Evolutionary conservation across 1,140 invertebrate species (phyloP).

Genomic region (Callitettix versicolor): DNA sequence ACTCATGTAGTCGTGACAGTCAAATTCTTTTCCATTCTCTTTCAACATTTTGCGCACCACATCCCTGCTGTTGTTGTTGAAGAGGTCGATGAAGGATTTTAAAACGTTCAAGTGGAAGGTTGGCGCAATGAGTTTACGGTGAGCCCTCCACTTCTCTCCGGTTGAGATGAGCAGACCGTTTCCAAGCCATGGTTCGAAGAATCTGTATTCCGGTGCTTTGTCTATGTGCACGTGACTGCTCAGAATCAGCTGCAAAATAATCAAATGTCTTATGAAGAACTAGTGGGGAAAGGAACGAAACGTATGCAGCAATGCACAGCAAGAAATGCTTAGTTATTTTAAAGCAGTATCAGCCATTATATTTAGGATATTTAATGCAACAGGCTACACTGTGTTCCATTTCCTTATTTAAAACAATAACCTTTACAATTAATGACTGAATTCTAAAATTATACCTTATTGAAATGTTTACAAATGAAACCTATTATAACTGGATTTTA

Average conservation of each 20-base stretch:
- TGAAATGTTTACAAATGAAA: too few species aligned
- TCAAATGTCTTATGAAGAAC: neutral
- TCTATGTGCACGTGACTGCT: constrained; percentile 65
- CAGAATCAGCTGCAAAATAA: constrained; percentile 38
- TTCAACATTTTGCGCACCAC: constrained; percentile 54
- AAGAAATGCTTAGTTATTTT: too few species aligned
- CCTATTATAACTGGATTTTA: too few species aligned
- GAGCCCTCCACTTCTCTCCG: constrained; percentile 71
- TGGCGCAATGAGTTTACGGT: constrained; percentile 83
- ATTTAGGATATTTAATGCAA: too few species aligned
- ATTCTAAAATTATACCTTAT: too few species aligned
- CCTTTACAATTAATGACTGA: too few species aligned
- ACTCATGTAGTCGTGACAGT: constrained; percentile 76
- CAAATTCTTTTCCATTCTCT: constrained; percentile 55
- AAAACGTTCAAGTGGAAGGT: constrained; percentile 88
- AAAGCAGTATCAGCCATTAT: too few species aligned
- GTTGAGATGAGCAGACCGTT: constrained; percentile 58
- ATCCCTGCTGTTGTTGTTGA: constrained; percentile 69
- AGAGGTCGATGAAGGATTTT: constrained; percentile 76
- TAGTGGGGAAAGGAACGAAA: too few species aligned
- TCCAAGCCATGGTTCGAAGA: constrained; percentile 83
- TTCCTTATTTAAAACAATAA: too few species aligned
- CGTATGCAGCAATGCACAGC: too few species aligned
- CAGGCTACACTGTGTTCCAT: too few species aligned
- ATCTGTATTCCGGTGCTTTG: constrained; percentile 57